A percentile compares a stretch with the other conserved stretches of the same genome.
phyloP scores from a whole-genome alignment of 92 coral and sea anemone species.

The Porites cylindrica region DNA sequence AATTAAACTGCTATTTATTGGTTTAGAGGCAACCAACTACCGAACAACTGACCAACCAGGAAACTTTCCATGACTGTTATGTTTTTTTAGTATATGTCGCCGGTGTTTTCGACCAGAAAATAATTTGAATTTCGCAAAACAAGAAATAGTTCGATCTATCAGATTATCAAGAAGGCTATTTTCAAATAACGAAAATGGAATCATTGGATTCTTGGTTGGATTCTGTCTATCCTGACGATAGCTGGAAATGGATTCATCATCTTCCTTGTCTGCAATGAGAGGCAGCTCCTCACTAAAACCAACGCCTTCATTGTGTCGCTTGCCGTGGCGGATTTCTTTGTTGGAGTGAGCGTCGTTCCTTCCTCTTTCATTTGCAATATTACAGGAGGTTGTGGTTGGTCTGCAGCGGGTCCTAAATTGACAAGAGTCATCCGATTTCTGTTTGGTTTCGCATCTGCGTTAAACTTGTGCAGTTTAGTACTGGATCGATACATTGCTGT shows the following conservation, averaged over 20 bases:
- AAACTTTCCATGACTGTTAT: too few species aligned
- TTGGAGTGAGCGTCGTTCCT: neutral
- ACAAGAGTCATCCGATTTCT: neutral
- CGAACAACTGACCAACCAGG: too few species aligned
- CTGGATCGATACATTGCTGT: slow-evolving; percentile 14
- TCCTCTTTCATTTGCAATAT: neutral
- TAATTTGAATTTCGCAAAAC: too few species aligned
- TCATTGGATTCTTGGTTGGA: neutral
- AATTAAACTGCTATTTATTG: too few species aligned
- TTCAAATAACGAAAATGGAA: too few species aligned
- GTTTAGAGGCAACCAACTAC: too few species aligned
- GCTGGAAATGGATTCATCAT: neutral
- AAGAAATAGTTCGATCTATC: too few species aligned
- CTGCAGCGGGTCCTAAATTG: neutral
- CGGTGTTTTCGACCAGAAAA: too few species aligned
- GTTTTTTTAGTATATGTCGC: too few species aligned
- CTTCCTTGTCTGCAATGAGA: neutral
- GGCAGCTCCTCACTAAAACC: neutral
- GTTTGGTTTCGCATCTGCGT: neutral
- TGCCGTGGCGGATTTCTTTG: neutral
- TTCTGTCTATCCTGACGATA: neutral
- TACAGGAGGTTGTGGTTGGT: neutral
- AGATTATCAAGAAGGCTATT: too few species aligned
- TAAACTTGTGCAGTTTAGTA: neutral
- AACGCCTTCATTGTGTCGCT: neutral